Conservation (phyloP, 2,888 invertebrate genomes). For the Myathropa florea region DNA sequence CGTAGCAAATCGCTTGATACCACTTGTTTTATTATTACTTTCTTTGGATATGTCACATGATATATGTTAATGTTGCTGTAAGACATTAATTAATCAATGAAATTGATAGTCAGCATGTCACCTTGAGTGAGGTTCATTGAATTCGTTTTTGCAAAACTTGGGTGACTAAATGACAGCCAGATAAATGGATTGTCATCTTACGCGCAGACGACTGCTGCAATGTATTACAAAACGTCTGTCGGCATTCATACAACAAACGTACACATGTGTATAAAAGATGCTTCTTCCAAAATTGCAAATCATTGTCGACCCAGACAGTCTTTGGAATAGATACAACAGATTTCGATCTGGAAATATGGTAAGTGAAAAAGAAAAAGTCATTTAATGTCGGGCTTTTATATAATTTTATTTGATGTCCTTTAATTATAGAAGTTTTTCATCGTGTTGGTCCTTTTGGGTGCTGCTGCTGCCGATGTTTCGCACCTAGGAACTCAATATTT, state of each 20-base stretch:
- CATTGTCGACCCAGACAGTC: background rate
- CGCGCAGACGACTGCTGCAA: background rate
- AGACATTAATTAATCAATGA: background rate
- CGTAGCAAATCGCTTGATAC: background rate
- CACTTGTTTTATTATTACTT: background rate
- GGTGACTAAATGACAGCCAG: background rate
- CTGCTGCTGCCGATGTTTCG: constrained; percentile 71
- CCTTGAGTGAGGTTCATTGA: background rate
- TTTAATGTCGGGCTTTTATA: background rate
- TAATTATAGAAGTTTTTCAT: constrained; percentile 64
- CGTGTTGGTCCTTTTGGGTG: constrained; percentile 57
- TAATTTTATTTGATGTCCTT: background rate
- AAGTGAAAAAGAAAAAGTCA: background rate
- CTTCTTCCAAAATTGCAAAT: background rate
- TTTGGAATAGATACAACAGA: background rate
- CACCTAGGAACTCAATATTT: constrained; percentile 45
- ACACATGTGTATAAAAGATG: background rate
- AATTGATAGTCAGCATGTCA: background rate
- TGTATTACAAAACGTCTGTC: background rate
- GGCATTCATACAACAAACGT: background rate
- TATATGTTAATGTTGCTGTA: background rate
- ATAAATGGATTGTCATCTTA: background rate
- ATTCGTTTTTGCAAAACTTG: background rate
- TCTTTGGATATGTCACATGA: background rate
- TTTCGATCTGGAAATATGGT: background rate